Percentiles rank a stretch among this genome's conserved stretches.
Conservation (phyloP, 2,888 invertebrate species). For the Melanotus villosus region DNA sequence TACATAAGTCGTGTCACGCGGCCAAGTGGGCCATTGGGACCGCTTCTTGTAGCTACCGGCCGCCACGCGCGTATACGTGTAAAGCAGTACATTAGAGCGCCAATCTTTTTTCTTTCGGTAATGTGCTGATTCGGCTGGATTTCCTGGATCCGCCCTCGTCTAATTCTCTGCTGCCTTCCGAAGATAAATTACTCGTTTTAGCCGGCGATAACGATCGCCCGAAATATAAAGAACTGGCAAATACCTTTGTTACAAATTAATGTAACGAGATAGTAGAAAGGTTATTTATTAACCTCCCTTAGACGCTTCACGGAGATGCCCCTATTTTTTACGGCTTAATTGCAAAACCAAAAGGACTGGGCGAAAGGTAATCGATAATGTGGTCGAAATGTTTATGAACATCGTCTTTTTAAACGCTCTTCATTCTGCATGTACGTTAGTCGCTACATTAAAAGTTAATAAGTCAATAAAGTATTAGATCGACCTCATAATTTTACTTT, state of each 20-base stretch:
- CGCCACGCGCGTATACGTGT: slow-evolving; percentile 47
- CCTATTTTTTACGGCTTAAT: slow-evolving; percentile 36
- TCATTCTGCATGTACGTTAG: background rate
- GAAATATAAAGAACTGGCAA: slow-evolving; percentile 64
- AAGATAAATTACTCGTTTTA: slow-evolving; percentile 66
- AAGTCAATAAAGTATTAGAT: too few species aligned
- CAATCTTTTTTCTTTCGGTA: slow-evolving; percentile 60
- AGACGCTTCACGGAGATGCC: slow-evolving; percentile 37
- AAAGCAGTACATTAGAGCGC: slow-evolving; percentile 55
- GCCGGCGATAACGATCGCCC: slow-evolving; percentile 65
- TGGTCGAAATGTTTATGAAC: background rate
- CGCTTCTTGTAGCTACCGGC: slow-evolving; percentile 45
- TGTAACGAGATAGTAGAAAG: slow-evolving; percentile 56
- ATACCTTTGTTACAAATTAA: slow-evolving; percentile 64
- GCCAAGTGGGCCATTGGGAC: slow-evolving; percentile 60
- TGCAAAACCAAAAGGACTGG: slow-evolving; percentile 20
- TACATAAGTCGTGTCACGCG: slow-evolving; percentile 54
- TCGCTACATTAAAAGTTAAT: background rate
- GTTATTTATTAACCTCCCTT: slow-evolving; percentile 51
- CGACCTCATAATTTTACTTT: too few species aligned
- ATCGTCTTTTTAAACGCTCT: background rate
- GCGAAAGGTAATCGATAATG: slow-evolving; percentile 13
- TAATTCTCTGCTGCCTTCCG: slow-evolving; percentile 60
- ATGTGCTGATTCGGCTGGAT: slow-evolving; percentile 63
- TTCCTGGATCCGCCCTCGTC: slow-evolving; percentile 59